A percentile compares a stretch with the other conserved stretches of the same genome.
Evolutionary conservation across 2,888 invertebrate genomes (phyloP).

Genomic region (Sarcophaga variegata): DNA sequence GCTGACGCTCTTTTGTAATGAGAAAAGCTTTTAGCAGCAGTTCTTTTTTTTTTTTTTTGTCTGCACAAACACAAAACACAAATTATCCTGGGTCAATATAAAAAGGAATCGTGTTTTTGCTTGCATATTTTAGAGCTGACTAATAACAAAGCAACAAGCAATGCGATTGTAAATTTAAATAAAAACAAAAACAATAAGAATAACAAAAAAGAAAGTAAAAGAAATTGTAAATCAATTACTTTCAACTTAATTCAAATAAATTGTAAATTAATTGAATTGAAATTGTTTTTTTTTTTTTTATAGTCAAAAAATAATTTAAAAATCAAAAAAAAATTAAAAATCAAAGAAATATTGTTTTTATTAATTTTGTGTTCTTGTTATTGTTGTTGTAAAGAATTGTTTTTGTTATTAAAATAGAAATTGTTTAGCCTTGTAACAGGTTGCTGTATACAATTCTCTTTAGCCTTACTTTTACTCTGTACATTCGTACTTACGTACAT

Average conservation of each 20-base stretch:
- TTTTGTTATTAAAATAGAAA: background rate
- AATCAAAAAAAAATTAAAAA: too few species aligned
- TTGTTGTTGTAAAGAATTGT: background rate
- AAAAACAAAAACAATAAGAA: background rate
- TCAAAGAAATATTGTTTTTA: too few species aligned
- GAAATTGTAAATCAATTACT: conserved; percentile 10
- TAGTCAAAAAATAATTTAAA: too few species aligned
- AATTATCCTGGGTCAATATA: conserved; percentile 60
- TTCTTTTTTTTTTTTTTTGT: background rate
- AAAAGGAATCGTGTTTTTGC: conserved; percentile 34
- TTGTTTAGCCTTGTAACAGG: conserved; percentile 64
- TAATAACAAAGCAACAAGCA: too few species aligned
- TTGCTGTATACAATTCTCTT: conserved; percentile 61
- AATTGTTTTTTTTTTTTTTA: too few species aligned
- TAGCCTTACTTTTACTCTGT: conserved; percentile 2
- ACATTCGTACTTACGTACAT: background rate
- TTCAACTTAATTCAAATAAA: conserved; percentile 4
- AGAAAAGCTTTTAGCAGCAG: conserved; percentile 53
- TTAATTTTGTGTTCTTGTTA: background rate
- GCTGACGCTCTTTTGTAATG: background rate
- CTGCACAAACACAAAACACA: conserved; percentile 9
- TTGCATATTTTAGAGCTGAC: background rate
- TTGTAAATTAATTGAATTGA: background rate
- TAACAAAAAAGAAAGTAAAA: background rate
- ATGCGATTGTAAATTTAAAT: background rate